Evolutionary conservation across 2,113 vertebrate genomes (phyloP), one percentile per base, ranked within the genome.

Genomic region (Mungos mungo): DNA sequence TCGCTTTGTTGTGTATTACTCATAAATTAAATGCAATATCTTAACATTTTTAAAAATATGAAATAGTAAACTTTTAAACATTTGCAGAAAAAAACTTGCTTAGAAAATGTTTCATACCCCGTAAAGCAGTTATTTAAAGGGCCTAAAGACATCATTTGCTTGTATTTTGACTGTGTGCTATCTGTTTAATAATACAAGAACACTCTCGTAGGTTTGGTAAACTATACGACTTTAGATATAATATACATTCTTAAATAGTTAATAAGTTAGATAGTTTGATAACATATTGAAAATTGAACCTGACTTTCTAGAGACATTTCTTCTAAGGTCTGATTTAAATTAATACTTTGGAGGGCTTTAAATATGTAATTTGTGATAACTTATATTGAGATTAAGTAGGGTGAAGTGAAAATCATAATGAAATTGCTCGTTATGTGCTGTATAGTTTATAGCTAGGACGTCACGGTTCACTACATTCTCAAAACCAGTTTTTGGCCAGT

Each of bases 161-260:
- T 93, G 71, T 95, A 47, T 95, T 95, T 96, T 18, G 10, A 60
- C 11, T 80, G 31, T 74, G 69, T 96, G 63, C 97, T 88, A 88
- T 83, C 93, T 96, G 88, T 93, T 94, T 69, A 94, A 92, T 98
- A 90, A 95, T 98, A 84, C 69, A 96, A 27, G 52, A 92, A 87
- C 50, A 95, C 80, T 95, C 80, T 81, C 91, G 33, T 79, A 86
- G 54, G 80, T 97, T 94, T 96, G 71, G 76, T 96, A 97, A 97
- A 94, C 66, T 84, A 45, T 97, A 95, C 27, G 33, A 84, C 91
- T 91, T 96, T 69, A 88, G 88, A 81, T 95, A 86, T 97, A 85
- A 76, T 91, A 72, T 93, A 52, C 63, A 79, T 66, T 97, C 89
- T 83, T 97, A 97, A 96, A 96, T 97, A 95, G 54, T 96, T 97